phyloP scores from a whole-genome alignment of 2,888 invertebrate genomes.

The Eristalis intricaria region DNA sequence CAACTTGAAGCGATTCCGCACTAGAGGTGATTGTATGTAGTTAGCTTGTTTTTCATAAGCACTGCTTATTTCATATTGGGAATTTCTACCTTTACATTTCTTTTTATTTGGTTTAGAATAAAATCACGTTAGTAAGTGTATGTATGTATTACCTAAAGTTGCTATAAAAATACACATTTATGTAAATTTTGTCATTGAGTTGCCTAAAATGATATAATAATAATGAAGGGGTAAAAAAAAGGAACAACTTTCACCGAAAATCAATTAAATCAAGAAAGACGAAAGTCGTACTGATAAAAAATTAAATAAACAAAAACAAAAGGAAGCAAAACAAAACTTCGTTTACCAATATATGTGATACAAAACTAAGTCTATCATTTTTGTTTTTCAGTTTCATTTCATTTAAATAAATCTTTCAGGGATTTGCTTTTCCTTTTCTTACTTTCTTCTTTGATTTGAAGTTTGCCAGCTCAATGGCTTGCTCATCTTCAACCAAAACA shows the following conservation, averaged over 20 bases:
- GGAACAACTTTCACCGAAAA: slow-evolving; percentile 45
- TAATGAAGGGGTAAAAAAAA: background rate
- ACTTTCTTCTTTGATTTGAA: background rate
- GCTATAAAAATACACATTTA: slow-evolving; percentile 22
- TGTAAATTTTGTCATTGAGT: slow-evolving; percentile 24
- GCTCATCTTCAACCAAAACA: background rate
- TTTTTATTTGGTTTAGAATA: slow-evolving; percentile 44
- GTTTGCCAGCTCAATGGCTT: background rate
- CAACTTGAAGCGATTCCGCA: background rate
- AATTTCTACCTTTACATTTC: slow-evolving; percentile 11
- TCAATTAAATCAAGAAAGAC: slow-evolving; percentile 7
- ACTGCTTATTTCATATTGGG: slow-evolving; percentile 32
- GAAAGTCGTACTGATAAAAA: slow-evolving; percentile 49
- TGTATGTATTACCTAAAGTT: slow-evolving; percentile 3
- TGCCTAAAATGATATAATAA: slow-evolving; percentile 13
- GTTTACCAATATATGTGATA: slow-evolving; percentile 46
- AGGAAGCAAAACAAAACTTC: slow-evolving; percentile 27
- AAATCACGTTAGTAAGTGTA: slow-evolving; percentile 53
- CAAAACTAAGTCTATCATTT: slow-evolving; percentile 50
- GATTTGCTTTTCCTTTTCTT: slow-evolving; percentile 16
- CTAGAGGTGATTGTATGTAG: slow-evolving; percentile 7
- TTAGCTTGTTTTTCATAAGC: slow-evolving; percentile 1
- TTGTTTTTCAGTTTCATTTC: slow-evolving; percentile 17
- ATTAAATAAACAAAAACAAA: slow-evolving; percentile 23
- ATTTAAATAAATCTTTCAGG: slow-evolving; percentile 32